phyloP scores from a whole-genome alignment of 2,113 vertebrate species.

The Anhinga rufa region DNA sequence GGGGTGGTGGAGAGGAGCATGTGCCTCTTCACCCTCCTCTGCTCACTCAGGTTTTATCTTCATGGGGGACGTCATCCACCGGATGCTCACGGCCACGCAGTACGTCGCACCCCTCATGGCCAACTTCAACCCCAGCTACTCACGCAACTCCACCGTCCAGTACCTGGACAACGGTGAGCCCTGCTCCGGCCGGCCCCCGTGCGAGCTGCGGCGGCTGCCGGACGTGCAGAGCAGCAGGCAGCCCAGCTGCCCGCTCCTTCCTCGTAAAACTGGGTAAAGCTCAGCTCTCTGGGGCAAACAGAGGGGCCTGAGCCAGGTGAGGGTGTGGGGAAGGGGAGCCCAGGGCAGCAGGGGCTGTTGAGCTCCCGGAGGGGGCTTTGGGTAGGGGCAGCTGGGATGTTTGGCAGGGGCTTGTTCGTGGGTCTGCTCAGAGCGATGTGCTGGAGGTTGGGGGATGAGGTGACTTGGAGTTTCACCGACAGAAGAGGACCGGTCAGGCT shows the following conservation, averaged over 20 bases:
- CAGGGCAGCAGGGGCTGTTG: background rate
- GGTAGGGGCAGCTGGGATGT: background rate
- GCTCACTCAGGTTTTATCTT: slow-evolving; percentile 86
- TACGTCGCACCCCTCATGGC: slow-evolving; percentile 96
- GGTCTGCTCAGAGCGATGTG: accelerated
- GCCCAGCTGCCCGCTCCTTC: background rate
- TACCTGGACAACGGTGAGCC: slow-evolving; percentile 90
- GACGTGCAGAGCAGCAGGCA: background rate
- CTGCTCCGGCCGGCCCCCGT: accelerated
- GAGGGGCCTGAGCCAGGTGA: background rate
- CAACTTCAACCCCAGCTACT: slow-evolving; percentile 96
- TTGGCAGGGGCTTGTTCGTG: background rate
- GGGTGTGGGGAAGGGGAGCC: background rate
- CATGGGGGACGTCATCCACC: slow-evolving; percentile 88
- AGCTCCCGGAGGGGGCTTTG: accelerated
- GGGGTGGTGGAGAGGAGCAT: accelerated
- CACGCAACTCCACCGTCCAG: slow-evolving; percentile 85
- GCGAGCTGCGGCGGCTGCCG: background rate
- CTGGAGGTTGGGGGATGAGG: background rate
- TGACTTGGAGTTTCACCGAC: accelerated
- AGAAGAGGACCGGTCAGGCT: accelerated
- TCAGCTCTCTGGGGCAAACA: accelerated
- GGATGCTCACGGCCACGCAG: slow-evolving; percentile 95
- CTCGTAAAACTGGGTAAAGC: background rate
- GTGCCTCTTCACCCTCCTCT: background rate